Conservation (phyloP, 2,888 invertebrate species). For the Yponomeuta evonymella region DNA sequence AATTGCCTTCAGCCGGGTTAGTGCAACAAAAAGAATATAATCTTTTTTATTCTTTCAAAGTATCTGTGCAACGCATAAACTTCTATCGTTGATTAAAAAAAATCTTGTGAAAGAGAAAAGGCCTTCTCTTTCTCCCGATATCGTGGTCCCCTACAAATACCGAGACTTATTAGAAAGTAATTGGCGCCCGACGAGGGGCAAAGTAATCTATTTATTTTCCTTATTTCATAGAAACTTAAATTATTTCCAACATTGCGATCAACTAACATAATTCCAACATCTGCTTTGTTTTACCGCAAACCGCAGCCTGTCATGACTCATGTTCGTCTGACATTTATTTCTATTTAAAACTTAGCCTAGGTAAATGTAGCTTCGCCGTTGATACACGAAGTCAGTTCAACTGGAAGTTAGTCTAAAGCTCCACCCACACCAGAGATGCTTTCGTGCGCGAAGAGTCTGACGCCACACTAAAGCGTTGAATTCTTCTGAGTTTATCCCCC, state of each 20-base stretch:
- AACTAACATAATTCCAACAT: not conserved
- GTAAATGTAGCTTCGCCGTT: not conserved
- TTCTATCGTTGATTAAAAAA: no score
- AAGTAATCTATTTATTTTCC: not conserved
- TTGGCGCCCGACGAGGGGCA: conserved; percentile 7
- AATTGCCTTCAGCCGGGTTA: no score
- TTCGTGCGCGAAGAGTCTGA: no score
- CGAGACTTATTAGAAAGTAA: not conserved
- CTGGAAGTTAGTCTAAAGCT: not conserved
- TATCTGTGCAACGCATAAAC: no score
- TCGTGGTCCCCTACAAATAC: no score
- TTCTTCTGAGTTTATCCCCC: no score
- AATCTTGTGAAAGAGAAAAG: no score
- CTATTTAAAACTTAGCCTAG: not conserved
- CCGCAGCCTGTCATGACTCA: conserved; percentile 3
- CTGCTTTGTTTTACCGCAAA: conserved; percentile 5
- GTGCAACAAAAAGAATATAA: no score
- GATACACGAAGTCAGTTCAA: not conserved
- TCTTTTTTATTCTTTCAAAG: no score
- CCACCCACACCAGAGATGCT: no score
- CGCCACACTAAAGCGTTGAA: no score
- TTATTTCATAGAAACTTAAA: not conserved
- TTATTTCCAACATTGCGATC: not conserved
- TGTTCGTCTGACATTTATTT: conserved; percentile 9
- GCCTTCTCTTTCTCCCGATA: no score